Evolutionary conservation across 2,113 vertebrate genomes (phyloP).

Genomic region (Himantopus leucocephalus): DNA sequence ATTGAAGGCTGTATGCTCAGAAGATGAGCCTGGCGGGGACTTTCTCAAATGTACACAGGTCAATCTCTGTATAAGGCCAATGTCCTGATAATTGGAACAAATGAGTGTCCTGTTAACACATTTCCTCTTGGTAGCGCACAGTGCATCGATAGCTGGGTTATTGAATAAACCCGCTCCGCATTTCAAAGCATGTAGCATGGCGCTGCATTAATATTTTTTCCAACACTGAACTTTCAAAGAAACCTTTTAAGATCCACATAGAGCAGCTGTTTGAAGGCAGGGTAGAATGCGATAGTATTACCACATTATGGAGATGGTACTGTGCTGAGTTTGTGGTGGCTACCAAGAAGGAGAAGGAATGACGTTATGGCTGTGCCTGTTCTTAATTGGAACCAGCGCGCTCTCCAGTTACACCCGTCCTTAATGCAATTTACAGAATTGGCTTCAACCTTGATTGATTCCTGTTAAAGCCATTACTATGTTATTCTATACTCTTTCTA

Average conservation of each 20-base stretch:
- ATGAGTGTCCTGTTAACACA: background rate
- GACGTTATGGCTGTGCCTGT: background rate
- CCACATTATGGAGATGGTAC: fast-evolving
- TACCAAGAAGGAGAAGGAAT: background rate
- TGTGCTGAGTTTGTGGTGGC: background rate
- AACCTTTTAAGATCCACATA: background rate
- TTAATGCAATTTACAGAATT: background rate
- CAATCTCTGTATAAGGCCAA: background rate
- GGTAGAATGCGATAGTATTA: background rate
- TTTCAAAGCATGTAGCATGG: background rate
- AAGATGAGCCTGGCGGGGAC: background rate
- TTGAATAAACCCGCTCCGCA: fast-evolving
- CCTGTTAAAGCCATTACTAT: background rate
- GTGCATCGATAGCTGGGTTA: background rate
- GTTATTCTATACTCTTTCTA: background rate
- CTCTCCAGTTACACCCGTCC: background rate
- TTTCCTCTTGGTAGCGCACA: background rate
- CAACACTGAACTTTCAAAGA: background rate
- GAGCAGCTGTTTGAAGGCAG: background rate
- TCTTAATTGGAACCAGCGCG: background rate
- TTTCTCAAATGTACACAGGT: background rate
- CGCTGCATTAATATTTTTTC: background rate
- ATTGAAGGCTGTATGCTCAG: background rate
- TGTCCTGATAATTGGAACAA: background rate
- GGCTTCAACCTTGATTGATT: background rate